These are phyloP conservation scores for Drosophila multiciliata DNA, from an alignment of 2,888 invertebrate species.

Conservation along the genomic window DNA sequence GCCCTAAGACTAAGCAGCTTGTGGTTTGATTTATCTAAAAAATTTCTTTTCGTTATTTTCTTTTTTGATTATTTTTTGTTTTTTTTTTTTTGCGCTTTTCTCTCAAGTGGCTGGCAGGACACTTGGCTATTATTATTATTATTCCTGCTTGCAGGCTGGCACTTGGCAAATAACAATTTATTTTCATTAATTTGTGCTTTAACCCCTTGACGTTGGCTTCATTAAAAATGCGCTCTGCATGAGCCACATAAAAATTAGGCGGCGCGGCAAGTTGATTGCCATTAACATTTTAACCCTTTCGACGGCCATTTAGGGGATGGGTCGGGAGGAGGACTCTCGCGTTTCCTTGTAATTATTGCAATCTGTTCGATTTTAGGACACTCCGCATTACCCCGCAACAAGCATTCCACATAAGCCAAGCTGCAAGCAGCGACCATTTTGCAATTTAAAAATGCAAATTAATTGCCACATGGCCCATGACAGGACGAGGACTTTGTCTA, in stretches of 20 bases:
- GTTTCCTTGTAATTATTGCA: slow-evolving; percentile 76
- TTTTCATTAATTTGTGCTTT: slow-evolving; percentile 83
- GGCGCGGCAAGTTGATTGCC: slow-evolving; percentile 64
- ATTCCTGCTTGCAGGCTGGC: slow-evolving; percentile 29
- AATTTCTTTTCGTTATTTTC: slow-evolving; percentile 41
- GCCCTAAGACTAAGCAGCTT: slow-evolving; percentile 62
- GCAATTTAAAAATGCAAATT: slow-evolving; percentile 84
- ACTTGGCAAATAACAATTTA: slow-evolving; percentile 79
- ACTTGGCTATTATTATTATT: slow-evolving; percentile 47
- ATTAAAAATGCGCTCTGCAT: slow-evolving; percentile 75
- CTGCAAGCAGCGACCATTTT: slow-evolving; percentile 51
- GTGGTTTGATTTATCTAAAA: slow-evolving; percentile 77
- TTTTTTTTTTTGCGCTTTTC: not conserved
- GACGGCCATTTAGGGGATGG: not conserved
- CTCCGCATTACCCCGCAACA: not conserved
- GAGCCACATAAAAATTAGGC: slow-evolving; percentile 63
- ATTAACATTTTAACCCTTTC: slow-evolving; percentile 69
- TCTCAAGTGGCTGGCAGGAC: slow-evolving; percentile 46
- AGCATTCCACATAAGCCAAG: not conserved
- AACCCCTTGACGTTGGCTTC: slow-evolving; percentile 72
- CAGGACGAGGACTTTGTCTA: slow-evolving; percentile 43
- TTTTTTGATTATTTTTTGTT: slow-evolving; percentile 9
- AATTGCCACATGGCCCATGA: slow-evolving; percentile 80
- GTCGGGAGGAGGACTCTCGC: slow-evolving; percentile 16
- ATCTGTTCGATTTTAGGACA: slow-evolving; percentile 80